Base-by-base conservation (phyloP, 2,888 invertebrate species). In the Serripes groenlandicus region DNA sequence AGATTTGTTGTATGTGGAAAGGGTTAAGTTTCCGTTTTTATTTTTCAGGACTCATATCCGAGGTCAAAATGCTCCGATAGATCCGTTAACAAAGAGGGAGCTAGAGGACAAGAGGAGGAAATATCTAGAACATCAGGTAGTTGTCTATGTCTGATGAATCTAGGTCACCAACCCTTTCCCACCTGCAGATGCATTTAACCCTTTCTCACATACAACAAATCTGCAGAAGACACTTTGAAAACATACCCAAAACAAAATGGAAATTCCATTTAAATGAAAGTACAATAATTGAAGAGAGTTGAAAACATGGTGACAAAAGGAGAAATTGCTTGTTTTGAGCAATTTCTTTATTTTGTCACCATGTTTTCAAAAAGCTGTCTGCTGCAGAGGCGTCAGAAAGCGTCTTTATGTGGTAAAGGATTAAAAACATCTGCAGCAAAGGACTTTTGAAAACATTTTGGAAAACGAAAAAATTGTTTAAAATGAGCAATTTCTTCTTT, bases 51-150 rank as follows among this genome's bases (percentile, higher is more conserved):
- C 97, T 58, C 97, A 96, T 94, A 95, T 98, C 64, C 96, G 98
- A 87, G 98, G 98, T 11, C 98, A 98, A 95, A 98, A 98, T 94
- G 96, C 97, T 23, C 97, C 97, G 0, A 94, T 98, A 76, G 98
- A 98, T 93, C 97, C 97, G 1, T 96, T 96, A 87, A 96, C 97
- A 74, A 95, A 97, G 89, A 97, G 97, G 11, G 97, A 98, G 94
- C 96, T 97, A 87, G 97, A 98, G 95, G 96, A 96, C 80, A 97
- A 97, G 94, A 88, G 93, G 35, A 80, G 90, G 56, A 96, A 98
- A 34, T 96, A 97, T 85, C 94, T 97, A 83, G 98, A 97, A 93
- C 96, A 98, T 88, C 98, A 98, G 94, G 94, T 93, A 85, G 21
- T 35, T 60, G 28, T 4, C 34, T 3, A 64, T 64, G 23, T 49